phyloP scores from a whole-genome alignment of 2,113 vertebrate genomes.

The Rhinolophus sinicus region DNA sequence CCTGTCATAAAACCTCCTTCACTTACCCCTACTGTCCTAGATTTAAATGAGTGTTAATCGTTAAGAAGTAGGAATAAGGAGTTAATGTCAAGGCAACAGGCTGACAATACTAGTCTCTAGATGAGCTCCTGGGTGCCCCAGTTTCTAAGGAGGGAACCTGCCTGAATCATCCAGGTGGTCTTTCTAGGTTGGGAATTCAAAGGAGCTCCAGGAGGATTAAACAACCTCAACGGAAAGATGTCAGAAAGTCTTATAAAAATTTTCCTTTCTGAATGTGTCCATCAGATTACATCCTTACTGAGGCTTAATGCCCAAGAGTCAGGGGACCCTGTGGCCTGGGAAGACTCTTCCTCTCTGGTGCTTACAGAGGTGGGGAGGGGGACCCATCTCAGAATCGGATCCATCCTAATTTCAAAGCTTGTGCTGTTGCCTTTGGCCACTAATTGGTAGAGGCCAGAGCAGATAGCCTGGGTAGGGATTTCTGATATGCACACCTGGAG shows the following conservation, averaged over 20 bases:
- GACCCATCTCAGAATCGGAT: background rate
- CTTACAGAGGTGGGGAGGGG: background rate
- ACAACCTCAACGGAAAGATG: background rate
- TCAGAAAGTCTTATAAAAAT: background rate
- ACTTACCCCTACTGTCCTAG: background rate
- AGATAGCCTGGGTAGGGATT: background rate
- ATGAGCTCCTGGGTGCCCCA: background rate
- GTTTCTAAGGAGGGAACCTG: background rate
- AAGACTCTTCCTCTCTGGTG: background rate
- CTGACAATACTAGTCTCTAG: background rate
- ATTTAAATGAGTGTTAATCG: background rate
- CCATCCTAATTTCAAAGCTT: background rate
- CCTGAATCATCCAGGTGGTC: background rate
- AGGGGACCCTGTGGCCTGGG: background rate
- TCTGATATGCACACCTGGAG: background rate
- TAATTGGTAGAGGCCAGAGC: background rate
- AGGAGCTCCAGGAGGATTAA: background rate
- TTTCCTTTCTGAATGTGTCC: background rate
- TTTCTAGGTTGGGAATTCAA: background rate
- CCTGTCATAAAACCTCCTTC: background rate
- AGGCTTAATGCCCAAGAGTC: background rate
- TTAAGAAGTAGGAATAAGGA: background rate
- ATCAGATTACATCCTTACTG: background rate
- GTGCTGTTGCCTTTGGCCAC: background rate
- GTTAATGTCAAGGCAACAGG: background rate